Conservation (phyloP, 1,140 invertebrate species). For the Theocolax elegans region DNA sequence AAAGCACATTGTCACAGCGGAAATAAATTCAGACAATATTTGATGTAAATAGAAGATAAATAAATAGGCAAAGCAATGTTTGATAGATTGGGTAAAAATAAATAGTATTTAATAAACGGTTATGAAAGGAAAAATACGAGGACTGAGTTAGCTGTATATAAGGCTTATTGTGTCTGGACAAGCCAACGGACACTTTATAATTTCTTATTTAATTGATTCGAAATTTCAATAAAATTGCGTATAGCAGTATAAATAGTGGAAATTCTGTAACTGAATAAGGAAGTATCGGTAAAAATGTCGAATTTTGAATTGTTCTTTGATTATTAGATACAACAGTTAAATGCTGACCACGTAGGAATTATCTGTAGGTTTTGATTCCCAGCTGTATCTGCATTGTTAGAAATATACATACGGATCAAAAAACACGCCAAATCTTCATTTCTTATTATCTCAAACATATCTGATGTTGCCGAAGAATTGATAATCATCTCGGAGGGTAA, state of each 20-base stretch:
- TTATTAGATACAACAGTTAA: conserved; percentile 13
- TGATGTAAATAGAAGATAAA: too few relatives aligned
- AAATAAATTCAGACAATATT: too few relatives aligned
- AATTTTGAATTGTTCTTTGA: background rate
- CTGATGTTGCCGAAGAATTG: background rate
- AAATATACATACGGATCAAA: conserved; percentile 11
- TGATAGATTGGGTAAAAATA: too few relatives aligned
- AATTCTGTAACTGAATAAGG: conserved; percentile 25
- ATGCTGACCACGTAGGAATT: conserved; percentile 28
- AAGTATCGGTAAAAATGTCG: conserved; percentile 31
- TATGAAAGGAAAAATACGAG: too few relatives aligned
- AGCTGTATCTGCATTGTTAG: background rate
- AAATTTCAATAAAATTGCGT: conserved; percentile 31
- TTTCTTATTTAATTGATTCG: conserved; percentile 28
- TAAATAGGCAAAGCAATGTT: too few relatives aligned
- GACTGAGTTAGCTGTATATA: too few relatives aligned
- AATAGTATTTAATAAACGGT: too few relatives aligned
- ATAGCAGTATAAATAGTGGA: conserved; percentile 30
- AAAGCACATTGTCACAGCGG: too few relatives aligned
- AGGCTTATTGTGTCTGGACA: too few relatives aligned
- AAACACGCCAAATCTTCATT: conserved; percentile 8
- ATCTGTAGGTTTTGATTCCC: background rate
- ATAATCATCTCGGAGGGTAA: conserved; percentile 5
- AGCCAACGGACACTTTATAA: too few relatives aligned
- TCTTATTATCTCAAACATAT: background rate